A percentile compares a stretch with the other conserved stretches of the same genome.
phyloP scores from a whole-genome alignment of 2,113 vertebrate species.

The Dasyurus viverrinus region DNA sequence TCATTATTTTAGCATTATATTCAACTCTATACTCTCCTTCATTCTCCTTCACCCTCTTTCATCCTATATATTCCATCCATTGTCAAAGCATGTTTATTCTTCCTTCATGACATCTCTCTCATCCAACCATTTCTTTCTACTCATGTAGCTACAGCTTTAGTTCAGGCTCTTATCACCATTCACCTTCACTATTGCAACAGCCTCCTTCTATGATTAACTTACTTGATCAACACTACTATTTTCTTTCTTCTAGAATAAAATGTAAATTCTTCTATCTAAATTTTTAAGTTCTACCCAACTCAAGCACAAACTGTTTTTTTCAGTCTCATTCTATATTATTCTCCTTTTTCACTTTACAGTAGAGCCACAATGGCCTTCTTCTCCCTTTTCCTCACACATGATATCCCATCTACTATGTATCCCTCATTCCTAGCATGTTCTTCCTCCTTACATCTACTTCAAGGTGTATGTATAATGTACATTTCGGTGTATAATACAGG shows the following conservation, averaged over 20 bases:
- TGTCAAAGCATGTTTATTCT: not conserved
- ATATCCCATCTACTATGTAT: not conserved
- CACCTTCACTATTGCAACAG: not conserved
- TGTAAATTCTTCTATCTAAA: not conserved
- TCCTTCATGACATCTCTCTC: not conserved
- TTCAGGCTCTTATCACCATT: not conserved
- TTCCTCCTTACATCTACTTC: not conserved
- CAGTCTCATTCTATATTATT: not conserved
- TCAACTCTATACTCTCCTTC: not conserved
- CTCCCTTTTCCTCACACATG: not conserved
- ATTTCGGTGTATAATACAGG: not conserved
- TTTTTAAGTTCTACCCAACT: not conserved
- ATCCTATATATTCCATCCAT: not conserved
- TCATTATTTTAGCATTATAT: not conserved
- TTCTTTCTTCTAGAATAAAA: not conserved
- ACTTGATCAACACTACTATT: not conserved
- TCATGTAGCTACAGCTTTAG: not conserved
- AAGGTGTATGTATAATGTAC: too few species aligned
- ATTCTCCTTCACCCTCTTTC: not conserved
- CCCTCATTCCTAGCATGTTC: not conserved
- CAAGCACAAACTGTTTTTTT: not conserved
- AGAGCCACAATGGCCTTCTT: not conserved
- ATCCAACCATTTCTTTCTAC: not conserved
- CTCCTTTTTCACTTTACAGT: not conserved
- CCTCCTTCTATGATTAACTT: not conserved